Conservation (phyloP, 2,797 vertebrate species). For the Sebastes itinus region DNA sequence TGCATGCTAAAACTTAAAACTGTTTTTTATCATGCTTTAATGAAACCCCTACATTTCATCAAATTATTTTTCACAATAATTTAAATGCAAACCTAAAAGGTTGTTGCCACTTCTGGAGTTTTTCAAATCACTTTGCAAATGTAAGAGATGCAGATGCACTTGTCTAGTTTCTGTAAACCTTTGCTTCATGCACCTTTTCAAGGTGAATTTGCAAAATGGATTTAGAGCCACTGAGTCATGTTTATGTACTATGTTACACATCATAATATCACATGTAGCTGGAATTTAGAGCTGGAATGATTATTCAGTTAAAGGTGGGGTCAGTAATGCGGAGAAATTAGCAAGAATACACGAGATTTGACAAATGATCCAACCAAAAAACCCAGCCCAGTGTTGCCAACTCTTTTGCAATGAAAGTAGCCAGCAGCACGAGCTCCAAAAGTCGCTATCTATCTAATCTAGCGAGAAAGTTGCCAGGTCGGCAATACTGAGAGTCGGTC, state of each 20-base stretch:
- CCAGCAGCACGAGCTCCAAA: too few species aligned
- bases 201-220: background rate
- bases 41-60: background rate
- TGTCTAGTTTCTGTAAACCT: background rate
- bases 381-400: too few species aligned
- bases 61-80: background rate
- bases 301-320: background rate
- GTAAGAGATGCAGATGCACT: background rate
- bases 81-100: background rate
- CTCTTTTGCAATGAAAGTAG: too few species aligned
- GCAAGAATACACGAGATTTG: too few species aligned
- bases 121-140: background rate
- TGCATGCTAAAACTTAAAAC: background rate
- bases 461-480: too few species aligned
- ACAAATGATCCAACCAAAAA: too few species aligned
- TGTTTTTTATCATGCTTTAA: background rate
- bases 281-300: background rate
- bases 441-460: too few species aligned
- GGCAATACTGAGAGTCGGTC: too few species aligned
- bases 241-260: background rate
- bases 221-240: background rate
- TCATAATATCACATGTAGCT: background rate
- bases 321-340: too few species aligned
- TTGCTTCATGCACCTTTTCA: background rate
- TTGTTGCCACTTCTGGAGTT: background rate